Evolutionary conservation across 35 echinoderm and acorn worm genomes (phyloP).

Genomic region (Eucidaris tribuloides): DNA sequence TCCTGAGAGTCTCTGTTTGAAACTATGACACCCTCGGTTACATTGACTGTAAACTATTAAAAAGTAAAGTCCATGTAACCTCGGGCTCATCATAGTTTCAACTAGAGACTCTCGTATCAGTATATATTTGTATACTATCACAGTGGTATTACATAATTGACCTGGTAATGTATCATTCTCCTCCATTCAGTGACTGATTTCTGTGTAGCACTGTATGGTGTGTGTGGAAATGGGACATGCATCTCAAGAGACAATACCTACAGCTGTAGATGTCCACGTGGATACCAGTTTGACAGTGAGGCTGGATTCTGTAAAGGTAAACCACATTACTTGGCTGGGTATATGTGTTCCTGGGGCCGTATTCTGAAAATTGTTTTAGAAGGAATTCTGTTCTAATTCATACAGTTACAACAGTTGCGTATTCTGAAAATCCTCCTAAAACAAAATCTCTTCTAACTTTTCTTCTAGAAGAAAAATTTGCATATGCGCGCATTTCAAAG

Average conservation of each 20-base stretch:
- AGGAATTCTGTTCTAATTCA: too few relatives aligned
- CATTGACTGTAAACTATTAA: not conserved
- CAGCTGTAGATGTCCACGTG: constrained; percentile 36
- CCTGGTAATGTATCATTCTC: too few relatives aligned
- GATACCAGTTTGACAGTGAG: constrained; percentile 34
- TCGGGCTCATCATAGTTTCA: not conserved
- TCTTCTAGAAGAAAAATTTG: too few relatives aligned
- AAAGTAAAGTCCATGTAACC: not conserved
- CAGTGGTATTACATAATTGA: too few relatives aligned
- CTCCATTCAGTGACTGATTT: constrained; percentile 29
- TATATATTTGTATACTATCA: too few relatives aligned
- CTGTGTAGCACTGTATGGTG: constrained; percentile 35
- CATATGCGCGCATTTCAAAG: too few relatives aligned
- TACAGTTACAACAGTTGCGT: too few relatives aligned
- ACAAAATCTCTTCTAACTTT: too few relatives aligned
- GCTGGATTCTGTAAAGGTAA: not conserved
- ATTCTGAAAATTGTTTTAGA: too few relatives aligned
- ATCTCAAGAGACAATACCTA: not conserved
- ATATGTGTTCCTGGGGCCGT: not conserved
- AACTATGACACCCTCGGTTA: not conserved
- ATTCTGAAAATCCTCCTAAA: too few relatives aligned
- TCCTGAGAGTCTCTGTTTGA: not conserved
- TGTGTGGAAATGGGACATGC: constrained; percentile 68
- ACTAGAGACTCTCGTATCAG: not conserved
- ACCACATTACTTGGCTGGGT: not conserved